Conservation (phyloP, 2,888 invertebrate genomes). For the Agrilus cyanescens region DNA sequence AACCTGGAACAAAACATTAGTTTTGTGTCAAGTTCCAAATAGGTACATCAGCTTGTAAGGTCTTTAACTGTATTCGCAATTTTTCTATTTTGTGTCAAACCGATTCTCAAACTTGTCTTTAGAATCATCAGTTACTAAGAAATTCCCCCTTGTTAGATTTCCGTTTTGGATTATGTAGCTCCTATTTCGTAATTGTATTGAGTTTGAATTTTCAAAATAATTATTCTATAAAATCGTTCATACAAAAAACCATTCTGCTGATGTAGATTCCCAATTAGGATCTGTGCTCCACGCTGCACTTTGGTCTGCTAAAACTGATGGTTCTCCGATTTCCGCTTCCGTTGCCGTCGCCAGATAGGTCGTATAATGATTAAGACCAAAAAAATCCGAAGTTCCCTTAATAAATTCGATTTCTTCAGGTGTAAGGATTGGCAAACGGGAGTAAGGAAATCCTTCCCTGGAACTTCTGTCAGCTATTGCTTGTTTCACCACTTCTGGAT, state of each 20-base stretch:
- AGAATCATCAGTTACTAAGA: too few species aligned
- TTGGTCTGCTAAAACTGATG: constrained; percentile 23
- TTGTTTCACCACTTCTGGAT: constrained; percentile 42
- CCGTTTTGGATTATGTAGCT: too few species aligned
- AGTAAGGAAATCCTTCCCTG: constrained; percentile 42
- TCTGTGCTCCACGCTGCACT: constrained; percentile 34
- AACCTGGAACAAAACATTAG: constrained; percentile 14
- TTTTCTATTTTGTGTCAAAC: too few species aligned
- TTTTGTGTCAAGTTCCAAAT: too few species aligned
- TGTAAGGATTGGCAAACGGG: constrained; percentile 45
- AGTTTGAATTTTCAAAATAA: too few species aligned
- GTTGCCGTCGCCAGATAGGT: constrained; percentile 12
- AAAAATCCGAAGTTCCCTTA: constrained; percentile 38
- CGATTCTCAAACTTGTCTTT: too few species aligned
- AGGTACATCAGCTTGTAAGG: too few species aligned
- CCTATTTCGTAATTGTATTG: too few species aligned
- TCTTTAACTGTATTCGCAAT: too few species aligned
- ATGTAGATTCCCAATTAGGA: constrained; percentile 35
- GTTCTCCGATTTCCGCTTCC: constrained; percentile 2
- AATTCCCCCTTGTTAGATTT: too few species aligned
- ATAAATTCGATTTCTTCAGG: constrained; percentile 33
- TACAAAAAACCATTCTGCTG: constrained; percentile 37
- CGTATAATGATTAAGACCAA: constrained; percentile 41
- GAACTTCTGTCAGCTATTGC: constrained; percentile 42
- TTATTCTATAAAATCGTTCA: not conserved